Conservation (phyloP, 2,797 vertebrate genomes). For the Eutrigla gurnardus region DNA sequence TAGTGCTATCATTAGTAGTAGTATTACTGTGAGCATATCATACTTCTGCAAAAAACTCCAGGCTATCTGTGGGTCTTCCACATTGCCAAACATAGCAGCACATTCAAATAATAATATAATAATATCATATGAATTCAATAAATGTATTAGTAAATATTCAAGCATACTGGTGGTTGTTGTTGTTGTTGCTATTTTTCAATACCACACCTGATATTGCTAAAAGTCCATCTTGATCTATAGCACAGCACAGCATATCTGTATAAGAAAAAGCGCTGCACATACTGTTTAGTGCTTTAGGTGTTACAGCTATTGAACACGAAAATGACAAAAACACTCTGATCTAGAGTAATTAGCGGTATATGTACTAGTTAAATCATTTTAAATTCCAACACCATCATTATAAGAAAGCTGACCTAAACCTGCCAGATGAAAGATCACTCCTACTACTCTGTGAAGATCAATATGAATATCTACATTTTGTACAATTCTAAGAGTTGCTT, state of each 20-base stretch:
- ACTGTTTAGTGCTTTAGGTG: neutral
- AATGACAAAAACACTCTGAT: neutral
- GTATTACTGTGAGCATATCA: slow-evolving; percentile 62
- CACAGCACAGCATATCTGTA: neutral
- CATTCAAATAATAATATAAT: slow-evolving; percentile 66
- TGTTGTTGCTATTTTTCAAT: slow-evolving; percentile 27
- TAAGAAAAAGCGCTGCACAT: neutral
- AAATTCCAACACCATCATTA: neutral
- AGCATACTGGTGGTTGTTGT: slow-evolving; percentile 35
- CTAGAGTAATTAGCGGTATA: neutral
- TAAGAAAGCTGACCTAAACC: neutral
- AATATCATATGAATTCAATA: slow-evolving; percentile 70
- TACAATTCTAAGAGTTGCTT: neutral
- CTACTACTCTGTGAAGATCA: neutral
- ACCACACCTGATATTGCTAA: neutral
- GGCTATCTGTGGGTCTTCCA: slow-evolving; percentile 41
- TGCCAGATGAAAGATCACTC: neutral
- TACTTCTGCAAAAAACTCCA: slow-evolving; percentile 53
- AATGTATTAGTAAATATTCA: slow-evolving; percentile 60
- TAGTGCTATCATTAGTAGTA: slow-evolving; percentile 56
- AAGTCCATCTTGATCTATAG: neutral
- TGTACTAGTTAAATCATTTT: neutral
- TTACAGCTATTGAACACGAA: neutral
- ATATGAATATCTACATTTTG: neutral
- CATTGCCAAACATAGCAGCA: slow-evolving; percentile 46